These are phyloP conservation scores for Periophthalmus magnuspinnatus DNA, from an alignment of 2,797 vertebrate genomes.

Conservation along the genomic window DNA sequence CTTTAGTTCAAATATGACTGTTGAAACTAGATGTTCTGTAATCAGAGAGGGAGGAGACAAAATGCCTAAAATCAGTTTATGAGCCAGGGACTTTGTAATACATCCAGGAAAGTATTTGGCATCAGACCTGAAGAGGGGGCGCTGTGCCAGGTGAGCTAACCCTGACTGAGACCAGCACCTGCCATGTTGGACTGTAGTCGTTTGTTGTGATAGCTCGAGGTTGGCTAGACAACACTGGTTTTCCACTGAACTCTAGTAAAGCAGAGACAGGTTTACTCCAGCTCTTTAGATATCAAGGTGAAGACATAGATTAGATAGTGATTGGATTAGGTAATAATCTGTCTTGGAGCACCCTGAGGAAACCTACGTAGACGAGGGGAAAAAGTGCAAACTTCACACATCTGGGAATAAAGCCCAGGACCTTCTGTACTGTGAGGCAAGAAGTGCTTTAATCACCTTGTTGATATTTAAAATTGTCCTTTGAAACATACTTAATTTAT, in stretches of 20 bases:
- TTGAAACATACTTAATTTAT: too few species aligned
- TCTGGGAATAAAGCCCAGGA: too few species aligned
- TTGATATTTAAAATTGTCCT: too few species aligned
- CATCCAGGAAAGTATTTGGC: constrained; percentile 18
- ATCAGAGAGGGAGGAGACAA: neutral
- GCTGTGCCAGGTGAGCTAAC: constrained; percentile 17
- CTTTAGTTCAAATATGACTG: too few species aligned
- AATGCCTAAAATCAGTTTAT: neutral
- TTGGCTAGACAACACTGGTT: constrained; percentile 16
- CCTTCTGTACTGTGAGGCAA: too few species aligned
- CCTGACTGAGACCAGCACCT: constrained; percentile 9
- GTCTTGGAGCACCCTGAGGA: too few species aligned
- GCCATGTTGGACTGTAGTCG: constrained; percentile 18
- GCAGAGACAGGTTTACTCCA: neutral
- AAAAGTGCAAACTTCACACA: too few species aligned
- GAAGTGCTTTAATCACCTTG: too few species aligned
- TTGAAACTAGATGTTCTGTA: neutral
- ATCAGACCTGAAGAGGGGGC: constrained; percentile 2
- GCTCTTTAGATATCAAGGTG: neutral
- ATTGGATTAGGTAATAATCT: too few species aligned
- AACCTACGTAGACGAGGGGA: too few species aligned
- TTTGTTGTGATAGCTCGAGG: constrained; percentile 16
- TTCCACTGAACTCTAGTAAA: constrained; percentile 5
- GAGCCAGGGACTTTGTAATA: constrained; percentile 3
- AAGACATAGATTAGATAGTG: too few species aligned